Percentiles rank a stretch among this genome's conserved stretches.
phyloP scores from a whole-genome alignment of 2,113 vertebrate species.

The Crypturellus undulatus region DNA sequence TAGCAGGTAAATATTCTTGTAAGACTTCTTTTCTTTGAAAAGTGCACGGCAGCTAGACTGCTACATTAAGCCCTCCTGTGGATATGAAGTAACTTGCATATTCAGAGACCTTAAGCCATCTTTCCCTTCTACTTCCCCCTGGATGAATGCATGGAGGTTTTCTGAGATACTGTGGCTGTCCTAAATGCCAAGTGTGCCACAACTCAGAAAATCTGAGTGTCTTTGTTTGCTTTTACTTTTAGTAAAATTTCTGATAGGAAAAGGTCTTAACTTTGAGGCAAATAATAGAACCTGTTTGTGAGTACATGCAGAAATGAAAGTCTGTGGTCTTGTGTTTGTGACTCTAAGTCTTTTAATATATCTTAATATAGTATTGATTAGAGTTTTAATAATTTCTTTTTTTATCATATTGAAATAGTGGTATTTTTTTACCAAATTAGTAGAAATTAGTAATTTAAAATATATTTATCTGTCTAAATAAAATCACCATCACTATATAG shows the following conservation, averaged over 20 bases:
- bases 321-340: background rate
- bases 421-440: background rate
- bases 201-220: background rate
- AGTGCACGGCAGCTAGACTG: background rate
- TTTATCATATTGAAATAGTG: background rate
- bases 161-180: background rate
- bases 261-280: background rate
- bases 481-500: background rate
- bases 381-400: background rate
- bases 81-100: background rate
- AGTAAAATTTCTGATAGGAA: background rate
- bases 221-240: background rate
- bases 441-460: background rate
- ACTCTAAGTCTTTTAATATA: background rate
- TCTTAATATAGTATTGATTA: too few species aligned
- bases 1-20: slow-evolving; percentile 70
- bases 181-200: background rate
- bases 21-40: slow-evolving; percentile 55
- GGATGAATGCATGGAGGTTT: background rate
- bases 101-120: background rate
- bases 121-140: background rate
- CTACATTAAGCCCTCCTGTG: background rate
- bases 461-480: background rate
- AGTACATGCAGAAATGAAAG: background rate
- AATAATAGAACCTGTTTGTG: background rate